phyloP scores from a whole-genome alignment of 30 jellyfish, hydroid and myxozoan genomes.

The Chrysaora quinquecirrha region DNA sequence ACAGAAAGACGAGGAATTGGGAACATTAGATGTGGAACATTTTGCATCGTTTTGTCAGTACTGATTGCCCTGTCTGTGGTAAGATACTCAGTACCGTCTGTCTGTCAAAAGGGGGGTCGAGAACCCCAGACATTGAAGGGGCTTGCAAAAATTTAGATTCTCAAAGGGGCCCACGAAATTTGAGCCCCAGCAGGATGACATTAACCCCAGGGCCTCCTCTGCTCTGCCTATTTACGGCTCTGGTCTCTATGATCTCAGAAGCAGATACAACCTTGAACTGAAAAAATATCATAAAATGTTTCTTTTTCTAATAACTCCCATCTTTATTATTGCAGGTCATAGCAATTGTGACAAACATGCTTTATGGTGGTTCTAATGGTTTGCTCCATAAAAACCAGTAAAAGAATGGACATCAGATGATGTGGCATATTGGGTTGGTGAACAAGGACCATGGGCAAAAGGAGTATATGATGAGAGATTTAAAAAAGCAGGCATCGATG shows the following conservation, averaged over 20 bases:
- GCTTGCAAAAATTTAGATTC: too few relatives aligned
- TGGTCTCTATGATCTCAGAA: too few relatives aligned
- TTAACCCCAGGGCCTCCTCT: too few relatives aligned
- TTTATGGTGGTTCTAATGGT: constrained; percentile 61
- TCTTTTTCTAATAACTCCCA: too few relatives aligned
- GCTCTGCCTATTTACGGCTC: too few relatives aligned
- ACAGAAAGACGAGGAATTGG: constrained; percentile 16
- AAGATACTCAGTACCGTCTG: too few relatives aligned
- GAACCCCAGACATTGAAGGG: too few relatives aligned
- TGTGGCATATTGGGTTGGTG: constrained; percentile 95
- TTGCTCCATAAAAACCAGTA: constrained; percentile 60
- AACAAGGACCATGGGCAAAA: constrained; percentile 92
- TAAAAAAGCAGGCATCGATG: constrained; percentile 92
- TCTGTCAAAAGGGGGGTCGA: too few relatives aligned
- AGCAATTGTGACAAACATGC: constrained; percentile 51
- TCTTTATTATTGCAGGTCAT: constrained; percentile 58
- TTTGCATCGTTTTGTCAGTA: constrained; percentile 53
- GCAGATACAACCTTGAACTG: too few relatives aligned
- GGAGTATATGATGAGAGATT: constrained; percentile 73
- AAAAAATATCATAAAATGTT: too few relatives aligned
- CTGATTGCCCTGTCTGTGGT: constrained; percentile 80
- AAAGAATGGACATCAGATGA: constrained; percentile 92
- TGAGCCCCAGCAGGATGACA: too few relatives aligned
- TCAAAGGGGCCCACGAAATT: too few relatives aligned
- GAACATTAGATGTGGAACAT: constrained; percentile 40